Evolutionary conservation across 2,888 invertebrate genomes (phyloP).

Genomic region (Labia minor): DNA sequence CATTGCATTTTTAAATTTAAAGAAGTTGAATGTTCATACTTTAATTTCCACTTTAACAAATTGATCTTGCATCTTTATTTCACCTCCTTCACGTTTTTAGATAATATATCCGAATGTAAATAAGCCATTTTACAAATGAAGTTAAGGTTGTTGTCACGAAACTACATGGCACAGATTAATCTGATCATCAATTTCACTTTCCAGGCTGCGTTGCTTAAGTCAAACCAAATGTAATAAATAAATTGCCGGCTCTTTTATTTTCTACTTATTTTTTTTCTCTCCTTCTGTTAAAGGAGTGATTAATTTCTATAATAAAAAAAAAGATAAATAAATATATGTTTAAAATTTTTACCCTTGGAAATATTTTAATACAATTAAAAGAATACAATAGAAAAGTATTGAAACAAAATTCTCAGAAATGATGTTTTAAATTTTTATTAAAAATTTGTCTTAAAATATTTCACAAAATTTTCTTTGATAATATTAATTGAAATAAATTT

Average conservation of each 20-base stretch:
- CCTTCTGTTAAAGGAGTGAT: background rate
- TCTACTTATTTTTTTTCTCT: background rate
- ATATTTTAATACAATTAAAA: no score
- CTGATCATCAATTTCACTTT: background rate
- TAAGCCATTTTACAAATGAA: constrained; percentile 8
- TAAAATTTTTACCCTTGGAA: no score
- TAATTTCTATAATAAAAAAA: background rate
- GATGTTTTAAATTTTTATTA: no score
- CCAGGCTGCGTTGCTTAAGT: background rate
- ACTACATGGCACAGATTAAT: background rate
- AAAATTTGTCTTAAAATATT: no score
- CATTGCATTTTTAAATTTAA: no score
- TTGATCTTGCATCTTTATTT: no score
- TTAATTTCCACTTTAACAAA: no score
- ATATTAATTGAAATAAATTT: no score
- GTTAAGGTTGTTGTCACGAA: constrained; percentile 13
- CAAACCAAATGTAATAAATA: background rate
- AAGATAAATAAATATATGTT: background rate
- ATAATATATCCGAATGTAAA: background rate
- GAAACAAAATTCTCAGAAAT: no score
- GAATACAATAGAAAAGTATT: no score
- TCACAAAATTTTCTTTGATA: no score
- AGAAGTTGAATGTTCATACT: no score
- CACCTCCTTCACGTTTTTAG: constrained; percentile 13
- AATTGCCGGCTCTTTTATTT: background rate